A percentile compares a stretch with the other conserved stretches of the same genome.
Evolutionary conservation across 1,140 invertebrate genomes (phyloP).

Genomic region (Nasonia vitripennis): DNA sequence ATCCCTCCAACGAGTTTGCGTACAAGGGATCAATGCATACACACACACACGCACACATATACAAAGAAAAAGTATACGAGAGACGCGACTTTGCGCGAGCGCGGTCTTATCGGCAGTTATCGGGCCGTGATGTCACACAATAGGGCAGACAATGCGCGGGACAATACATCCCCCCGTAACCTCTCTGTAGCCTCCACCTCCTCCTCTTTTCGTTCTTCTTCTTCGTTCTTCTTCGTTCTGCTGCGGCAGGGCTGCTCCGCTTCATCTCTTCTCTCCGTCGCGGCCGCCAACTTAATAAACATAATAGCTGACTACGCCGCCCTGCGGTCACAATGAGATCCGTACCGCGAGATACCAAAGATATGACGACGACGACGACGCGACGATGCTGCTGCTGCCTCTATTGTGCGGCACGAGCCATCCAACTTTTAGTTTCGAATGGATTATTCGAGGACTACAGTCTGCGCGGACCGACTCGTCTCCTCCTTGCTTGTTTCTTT

Average conservation of each 20-base stretch:
- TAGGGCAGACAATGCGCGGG: conserved; percentile 74
- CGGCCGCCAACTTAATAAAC: conserved; percentile 74
- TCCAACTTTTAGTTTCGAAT: conserved; percentile 68
- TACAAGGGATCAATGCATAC: conserved; percentile 60
- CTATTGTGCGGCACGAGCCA: conserved; percentile 45
- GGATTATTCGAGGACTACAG: conserved; percentile 61
- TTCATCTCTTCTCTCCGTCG: conserved; percentile 55
- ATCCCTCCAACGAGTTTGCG: neutral
- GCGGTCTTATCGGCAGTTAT: conserved; percentile 75
- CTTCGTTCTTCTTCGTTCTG: conserved; percentile 17
- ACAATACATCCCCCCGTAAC: conserved; percentile 72
- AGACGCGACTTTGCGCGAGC: conserved; percentile 60
- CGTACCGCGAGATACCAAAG: conserved; percentile 67
- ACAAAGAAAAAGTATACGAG: conserved; percentile 53
- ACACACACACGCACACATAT: conserved; percentile 27
- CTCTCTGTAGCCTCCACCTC: conserved; percentile 47
- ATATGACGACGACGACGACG: conserved; percentile 63
- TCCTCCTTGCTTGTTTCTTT: neutral
- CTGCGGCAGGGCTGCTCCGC: conserved; percentile 20
- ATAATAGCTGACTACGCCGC: conserved; percentile 73
- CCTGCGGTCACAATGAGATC: conserved; percentile 71
- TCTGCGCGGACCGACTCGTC: neutral
- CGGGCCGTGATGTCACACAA: conserved; percentile 75
- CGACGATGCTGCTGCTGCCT: conserved; percentile 29
- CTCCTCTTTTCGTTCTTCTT: neutral